phyloP scores from a whole-genome alignment of 53 echinoderm and acorn worm species.

The Zoroaster sp. region DNA sequence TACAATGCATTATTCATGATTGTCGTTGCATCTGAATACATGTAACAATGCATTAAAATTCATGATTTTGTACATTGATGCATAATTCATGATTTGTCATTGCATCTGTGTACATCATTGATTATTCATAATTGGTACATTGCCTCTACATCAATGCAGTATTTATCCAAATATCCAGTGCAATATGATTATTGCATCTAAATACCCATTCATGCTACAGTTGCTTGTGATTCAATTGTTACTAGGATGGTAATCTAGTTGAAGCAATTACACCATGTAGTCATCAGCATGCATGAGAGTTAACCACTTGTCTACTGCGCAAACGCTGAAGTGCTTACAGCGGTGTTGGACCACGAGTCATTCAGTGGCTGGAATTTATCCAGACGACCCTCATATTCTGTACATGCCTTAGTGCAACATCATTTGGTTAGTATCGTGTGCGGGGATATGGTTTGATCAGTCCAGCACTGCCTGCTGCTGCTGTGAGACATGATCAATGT shows the following conservation, averaged over 20 bases:
- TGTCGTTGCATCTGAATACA: too few relatives aligned
- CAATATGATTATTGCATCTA: too few relatives aligned
- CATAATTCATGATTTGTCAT: neutral
- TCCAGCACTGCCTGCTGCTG: too few relatives aligned
- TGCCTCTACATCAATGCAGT: too few relatives aligned
- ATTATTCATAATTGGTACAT: too few relatives aligned
- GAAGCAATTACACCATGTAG: constrained; percentile 11
- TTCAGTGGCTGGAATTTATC: neutral
- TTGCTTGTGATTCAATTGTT: neutral
- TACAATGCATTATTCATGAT: too few relatives aligned
- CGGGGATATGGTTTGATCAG: too few relatives aligned
- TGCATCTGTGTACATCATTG: too few relatives aligned
- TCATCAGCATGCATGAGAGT: neutral
- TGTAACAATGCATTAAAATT: neutral
- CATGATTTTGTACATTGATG: neutral
- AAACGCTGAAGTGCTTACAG: neutral
- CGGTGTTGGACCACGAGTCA: neutral
- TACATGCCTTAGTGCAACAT: neutral
- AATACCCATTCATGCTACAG: neutral
- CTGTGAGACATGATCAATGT: too few relatives aligned
- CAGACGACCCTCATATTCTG: neutral
- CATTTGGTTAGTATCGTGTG: neutral
- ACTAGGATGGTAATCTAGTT: neutral
- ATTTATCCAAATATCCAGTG: too few relatives aligned
- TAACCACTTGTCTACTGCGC: neutral